Evolutionary conservation across 2,113 vertebrate species (phyloP).

Genomic region (Periophthalmus modestus): DNA sequence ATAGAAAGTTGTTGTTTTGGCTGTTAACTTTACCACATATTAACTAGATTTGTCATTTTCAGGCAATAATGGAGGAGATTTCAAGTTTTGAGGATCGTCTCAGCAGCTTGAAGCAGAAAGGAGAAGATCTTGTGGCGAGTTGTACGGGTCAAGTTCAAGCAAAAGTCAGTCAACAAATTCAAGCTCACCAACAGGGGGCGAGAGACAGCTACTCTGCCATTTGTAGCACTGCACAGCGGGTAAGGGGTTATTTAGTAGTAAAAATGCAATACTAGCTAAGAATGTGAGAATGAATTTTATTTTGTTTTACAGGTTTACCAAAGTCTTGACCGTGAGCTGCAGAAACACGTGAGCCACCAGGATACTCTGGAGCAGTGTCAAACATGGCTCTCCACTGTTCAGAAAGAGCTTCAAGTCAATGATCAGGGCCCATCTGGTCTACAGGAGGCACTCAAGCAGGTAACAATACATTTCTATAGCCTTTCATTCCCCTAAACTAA

Average conservation of each 20-base stretch:
- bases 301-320: constrained; percentile 85
- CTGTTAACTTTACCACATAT: neutral
- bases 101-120: constrained; percentile 83
- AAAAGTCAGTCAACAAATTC: constrained; percentile 87
- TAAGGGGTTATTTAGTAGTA: constrained; percentile 67
- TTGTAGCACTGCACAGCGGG: constrained; percentile 93
- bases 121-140: constrained; percentile 82
- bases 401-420: constrained; percentile 82
- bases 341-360: constrained; percentile 91
- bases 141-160: constrained; percentile 88
- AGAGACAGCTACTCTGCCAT: constrained; percentile 94
- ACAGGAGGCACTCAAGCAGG: constrained; percentile 89
- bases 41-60: neutral
- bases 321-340: constrained; percentile 93
- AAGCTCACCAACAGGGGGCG: constrained; percentile 87
- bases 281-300: neutral
- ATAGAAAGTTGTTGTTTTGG: neutral
- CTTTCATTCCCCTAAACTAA: neutral
- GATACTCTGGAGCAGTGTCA: constrained; percentile 93
- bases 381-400: constrained; percentile 86
- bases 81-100: constrained; percentile 91
- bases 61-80: constrained; percentile 99
- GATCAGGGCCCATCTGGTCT: constrained; percentile 82
- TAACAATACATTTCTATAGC: constrained; percentile 40
- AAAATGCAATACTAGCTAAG: neutral